A percentile compares a stretch with the other conserved stretches of the same genome.
These are phyloP conservation scores for Pogonocichla stellata DNA, from an alignment of 2,113 vertebrate species.

Conservation along the genomic window DNA sequence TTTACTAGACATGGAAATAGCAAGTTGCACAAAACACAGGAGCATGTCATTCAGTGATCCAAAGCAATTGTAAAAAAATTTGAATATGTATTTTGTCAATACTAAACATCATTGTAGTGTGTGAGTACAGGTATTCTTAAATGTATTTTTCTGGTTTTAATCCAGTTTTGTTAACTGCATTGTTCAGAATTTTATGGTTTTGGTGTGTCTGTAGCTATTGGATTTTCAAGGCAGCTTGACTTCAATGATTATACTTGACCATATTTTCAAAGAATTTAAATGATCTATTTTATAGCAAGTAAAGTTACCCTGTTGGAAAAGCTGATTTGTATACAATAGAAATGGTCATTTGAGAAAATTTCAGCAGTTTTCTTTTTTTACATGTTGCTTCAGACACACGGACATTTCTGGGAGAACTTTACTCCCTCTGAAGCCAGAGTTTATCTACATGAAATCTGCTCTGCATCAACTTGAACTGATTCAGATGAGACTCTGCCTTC, in stretches of 20 bases:
- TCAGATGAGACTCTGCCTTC: not conserved
- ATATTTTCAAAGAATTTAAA: not conserved
- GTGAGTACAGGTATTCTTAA: not conserved
- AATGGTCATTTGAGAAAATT: not conserved
- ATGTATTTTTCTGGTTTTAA: not conserved
- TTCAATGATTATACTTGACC: not conserved
- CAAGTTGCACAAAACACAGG: not conserved
- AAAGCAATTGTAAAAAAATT: not conserved
- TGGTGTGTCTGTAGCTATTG: not conserved
- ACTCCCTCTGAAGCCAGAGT: not conserved
- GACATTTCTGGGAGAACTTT: not conserved
- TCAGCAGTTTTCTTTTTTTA: not conserved
- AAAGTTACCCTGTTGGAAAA: not conserved
- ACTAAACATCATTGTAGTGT: not conserved
- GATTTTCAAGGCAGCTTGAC: not conserved
- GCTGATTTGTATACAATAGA: not conserved
- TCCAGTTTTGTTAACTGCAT: not conserved
- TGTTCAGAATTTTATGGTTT: not conserved
- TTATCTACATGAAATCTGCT: not conserved
- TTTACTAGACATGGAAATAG: not conserved
- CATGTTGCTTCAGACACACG: not conserved
- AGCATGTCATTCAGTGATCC: not conserved
- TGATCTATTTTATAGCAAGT: not conserved
- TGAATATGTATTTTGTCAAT: accelerated
- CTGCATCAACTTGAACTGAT: not conserved